Evolutionary conservation across 2,113 vertebrate species (phyloP).

Genomic region (Calidris pygmaea): DNA sequence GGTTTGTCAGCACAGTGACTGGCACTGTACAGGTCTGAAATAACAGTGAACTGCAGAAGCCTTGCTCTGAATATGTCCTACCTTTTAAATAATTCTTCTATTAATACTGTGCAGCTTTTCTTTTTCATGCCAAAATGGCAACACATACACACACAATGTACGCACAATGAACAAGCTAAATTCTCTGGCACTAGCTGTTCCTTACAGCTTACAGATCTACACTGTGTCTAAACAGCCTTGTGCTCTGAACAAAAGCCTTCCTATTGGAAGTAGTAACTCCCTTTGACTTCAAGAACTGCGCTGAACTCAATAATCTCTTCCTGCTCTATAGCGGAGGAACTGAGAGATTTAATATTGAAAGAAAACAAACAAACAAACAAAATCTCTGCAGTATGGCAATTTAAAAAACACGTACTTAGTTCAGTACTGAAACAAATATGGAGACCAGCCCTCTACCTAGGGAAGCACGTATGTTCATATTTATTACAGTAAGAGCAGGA

Average conservation of each 20-base stretch:
- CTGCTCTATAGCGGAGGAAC: neutral
- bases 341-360: neutral
- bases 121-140: neutral
- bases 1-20: neutral
- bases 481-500: neutral
- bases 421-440: neutral
- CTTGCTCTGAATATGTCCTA: neutral
- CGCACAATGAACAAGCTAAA: neutral
- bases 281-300: neutral
- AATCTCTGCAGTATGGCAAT: neutral
- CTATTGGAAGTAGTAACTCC: slow-evolving; percentile 15
- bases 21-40: neutral
- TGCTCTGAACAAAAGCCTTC: slow-evolving; percentile 33
- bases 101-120: neutral
- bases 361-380: neutral
- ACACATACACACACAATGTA: neutral
- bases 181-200: neutral
- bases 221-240: neutral
- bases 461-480: neutral
- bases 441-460: neutral
- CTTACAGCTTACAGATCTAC: neutral
- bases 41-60: neutral
- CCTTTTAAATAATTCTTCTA: neutral
- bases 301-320: slow-evolving; percentile 34
- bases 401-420: neutral